Base-by-base conservation (phyloP, 2,797 vertebrate genomes). In the Okamejei kenojei region DNA sequence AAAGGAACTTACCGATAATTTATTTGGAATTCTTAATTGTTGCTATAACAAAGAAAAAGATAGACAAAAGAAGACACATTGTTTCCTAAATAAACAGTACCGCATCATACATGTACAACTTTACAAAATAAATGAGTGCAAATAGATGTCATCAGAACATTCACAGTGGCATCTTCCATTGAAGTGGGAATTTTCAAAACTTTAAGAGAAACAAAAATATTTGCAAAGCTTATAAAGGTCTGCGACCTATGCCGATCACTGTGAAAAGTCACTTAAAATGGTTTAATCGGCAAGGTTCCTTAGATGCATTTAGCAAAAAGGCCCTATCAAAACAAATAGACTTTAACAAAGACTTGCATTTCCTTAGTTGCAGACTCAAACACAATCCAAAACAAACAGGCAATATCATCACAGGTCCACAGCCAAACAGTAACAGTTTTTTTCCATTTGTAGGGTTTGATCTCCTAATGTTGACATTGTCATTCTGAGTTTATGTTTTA, bases 31-130 rank as follows among this genome's bases (percentile, higher is more conserved):
- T 96, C 76, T 58, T 96, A 96, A 96, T 95, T 93, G 84, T 71
- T 80, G 96, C 96, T 96, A 96, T 96, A 97, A 95, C 96, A 96
- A 96, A 95, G 95, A 95, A 95, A 93, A 82, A 84, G n/a, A 93
- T 93, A 93, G 74, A 79, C 84, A 76, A 78, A 93, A 93, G 73
- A 82, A 92, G 63, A 93, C 76, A 93, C 74, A 21, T 78, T 0
- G 93, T 93, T 81, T 71, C 29, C 45, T 58, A 82, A 82, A 58
- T 45, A 82, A 54, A 82, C 80, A 82, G 45, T 82, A 93, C 54
- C 45, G 68, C 78, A 93, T 68, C 82, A 79, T 71, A 93, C 93
- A 84, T 45, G 82, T 80, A 82, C 61, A 79, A 93, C 84, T 65
- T 93, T 82, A 84, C 78, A 93, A 93, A 93, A 81, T 68, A 88